Conservation (phyloP, 2,888 invertebrate genomes). For the Zele albiditarsus region DNA sequence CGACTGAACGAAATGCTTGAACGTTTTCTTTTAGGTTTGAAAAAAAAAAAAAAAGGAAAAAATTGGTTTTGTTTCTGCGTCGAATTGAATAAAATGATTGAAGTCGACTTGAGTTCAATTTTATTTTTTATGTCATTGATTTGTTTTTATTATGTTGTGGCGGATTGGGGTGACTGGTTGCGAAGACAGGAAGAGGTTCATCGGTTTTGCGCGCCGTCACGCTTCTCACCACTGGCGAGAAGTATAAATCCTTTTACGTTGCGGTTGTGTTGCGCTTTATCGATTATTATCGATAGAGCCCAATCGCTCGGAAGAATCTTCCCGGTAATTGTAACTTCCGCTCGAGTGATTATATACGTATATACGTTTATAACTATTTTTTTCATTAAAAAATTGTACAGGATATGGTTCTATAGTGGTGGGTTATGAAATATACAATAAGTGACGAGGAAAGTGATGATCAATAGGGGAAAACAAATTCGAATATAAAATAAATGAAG, state of each 20-base stretch:
- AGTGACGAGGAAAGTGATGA: neutral
- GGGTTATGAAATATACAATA: neutral
- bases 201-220: conserved; percentile 16
- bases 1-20: conserved; percentile 16
- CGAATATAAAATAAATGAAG: neutral
- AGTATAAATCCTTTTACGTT: neutral
- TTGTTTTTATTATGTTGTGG: no score
- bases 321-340: conserved; percentile 24
- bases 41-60: neutral
- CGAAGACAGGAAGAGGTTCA: conserved; percentile 2
- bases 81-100: neutral
- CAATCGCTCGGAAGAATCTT: neutral
- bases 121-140: neutral
- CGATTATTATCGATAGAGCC: conserved; percentile 18
- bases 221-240: neutral
- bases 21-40: neutral
- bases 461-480: neutral
- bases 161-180: neutral
- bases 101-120: neutral
- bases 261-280: conserved; percentile 13
- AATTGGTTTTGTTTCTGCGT: conserved; percentile 1
- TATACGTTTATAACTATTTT: neutral
- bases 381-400: neutral
- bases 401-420: neutral
- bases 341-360: neutral